A percentile compares a stretch with the other conserved stretches of the same genome.
Conservation (phyloP, 2,888 invertebrate genomes). For the Blomia tropicalis region DNA sequence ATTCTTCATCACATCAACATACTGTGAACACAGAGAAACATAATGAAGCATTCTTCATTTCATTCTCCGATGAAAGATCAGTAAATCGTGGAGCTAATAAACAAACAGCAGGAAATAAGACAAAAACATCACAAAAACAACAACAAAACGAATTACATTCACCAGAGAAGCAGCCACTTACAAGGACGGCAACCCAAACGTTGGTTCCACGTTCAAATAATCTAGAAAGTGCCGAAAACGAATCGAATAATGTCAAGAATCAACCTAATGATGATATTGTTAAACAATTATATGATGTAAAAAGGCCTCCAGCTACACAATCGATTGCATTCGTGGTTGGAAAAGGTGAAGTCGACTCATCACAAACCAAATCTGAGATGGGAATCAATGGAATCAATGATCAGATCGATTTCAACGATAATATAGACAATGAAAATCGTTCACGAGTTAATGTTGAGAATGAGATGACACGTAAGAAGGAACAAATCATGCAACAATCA, state of each 20-base stretch:
- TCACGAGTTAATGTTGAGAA: constrained; percentile 45
- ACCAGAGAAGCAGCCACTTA: not conserved
- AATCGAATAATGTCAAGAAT: not conserved
- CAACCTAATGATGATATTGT: not conserved
- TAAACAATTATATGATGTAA: not conserved
- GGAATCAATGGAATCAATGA: not conserved
- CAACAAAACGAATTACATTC: not conserved
- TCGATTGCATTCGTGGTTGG: constrained; percentile 46
- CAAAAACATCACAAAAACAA: not conserved
- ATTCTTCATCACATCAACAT: not conserved
- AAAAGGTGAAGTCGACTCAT: not conserved
- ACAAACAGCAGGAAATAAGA: constrained; percentile 14
- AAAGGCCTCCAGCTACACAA: constrained; percentile 23
- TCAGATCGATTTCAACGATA: not conserved
- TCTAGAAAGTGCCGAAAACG: not conserved
- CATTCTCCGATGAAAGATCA: constrained; percentile 58
- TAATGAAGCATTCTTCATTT: constrained; percentile 58
- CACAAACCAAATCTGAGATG: not conserved
- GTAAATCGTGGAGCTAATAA: constrained; percentile 16
- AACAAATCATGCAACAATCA: constrained; percentile 72
- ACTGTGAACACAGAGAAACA: not conserved
- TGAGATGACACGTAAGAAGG: constrained; percentile 82
- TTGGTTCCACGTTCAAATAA: not conserved
- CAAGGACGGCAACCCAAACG: constrained; percentile 12
- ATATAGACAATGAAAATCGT: constrained; percentile 4